phyloP scores from a whole-genome alignment of 2,888 invertebrate species.

The Amiota mariae region DNA sequence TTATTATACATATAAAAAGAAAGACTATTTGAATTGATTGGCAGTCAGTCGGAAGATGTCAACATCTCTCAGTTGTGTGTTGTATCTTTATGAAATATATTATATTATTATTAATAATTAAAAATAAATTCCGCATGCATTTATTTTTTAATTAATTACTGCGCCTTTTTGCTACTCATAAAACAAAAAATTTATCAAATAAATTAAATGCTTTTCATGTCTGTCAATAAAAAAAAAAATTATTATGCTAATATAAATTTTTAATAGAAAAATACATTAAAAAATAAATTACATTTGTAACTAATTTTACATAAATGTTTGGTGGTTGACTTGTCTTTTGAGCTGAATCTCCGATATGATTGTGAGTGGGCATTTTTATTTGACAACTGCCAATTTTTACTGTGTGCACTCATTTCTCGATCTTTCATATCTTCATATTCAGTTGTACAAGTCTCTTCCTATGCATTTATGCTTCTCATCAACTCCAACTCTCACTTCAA shows the following conservation, averaged over 20 bases:
- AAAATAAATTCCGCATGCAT: conserved; percentile 11
- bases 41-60: no score
- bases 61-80: no score
- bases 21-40: background rate
- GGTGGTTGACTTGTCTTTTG: background rate
- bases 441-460: background rate
- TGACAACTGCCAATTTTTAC: background rate
- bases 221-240: conserved; percentile 9
- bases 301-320: conserved; percentile 1
- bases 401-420: background rate
- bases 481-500: conserved; percentile 29
- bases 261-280: background rate
- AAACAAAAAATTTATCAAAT: conserved; percentile 1
- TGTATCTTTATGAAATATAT: no score
- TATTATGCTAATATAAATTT: background rate
- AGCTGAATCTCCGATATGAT: no score
- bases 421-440: background rate
- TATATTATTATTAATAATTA: background rate
- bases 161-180: conserved; percentile 5
- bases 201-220: conserved; percentile 17
- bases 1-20: background rate
- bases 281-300: conserved; percentile 8
- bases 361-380: no score
- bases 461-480: background rate
- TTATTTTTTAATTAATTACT: background rate